Evolutionary conservation across 2,797 vertebrate genomes (phyloP).

Genomic region (Chromobotia macracanthus): DNA sequence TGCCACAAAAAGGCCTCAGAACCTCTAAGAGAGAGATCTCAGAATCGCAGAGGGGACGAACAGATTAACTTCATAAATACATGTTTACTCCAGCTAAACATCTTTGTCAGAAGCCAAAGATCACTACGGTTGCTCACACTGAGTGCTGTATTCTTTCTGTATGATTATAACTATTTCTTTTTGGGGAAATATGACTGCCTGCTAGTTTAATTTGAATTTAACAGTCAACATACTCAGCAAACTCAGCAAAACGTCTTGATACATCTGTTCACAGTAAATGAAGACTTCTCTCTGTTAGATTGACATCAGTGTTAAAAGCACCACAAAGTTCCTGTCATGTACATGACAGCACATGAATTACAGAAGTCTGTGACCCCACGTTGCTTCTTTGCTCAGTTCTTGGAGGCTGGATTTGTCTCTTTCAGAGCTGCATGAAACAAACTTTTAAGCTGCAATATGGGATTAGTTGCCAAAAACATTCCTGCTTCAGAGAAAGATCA

Average conservation of each 20-base stretch:
- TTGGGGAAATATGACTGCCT: too few relatives aligned
- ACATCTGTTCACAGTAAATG: slow-evolving; percentile 62
- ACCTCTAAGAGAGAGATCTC: slow-evolving; percentile 5
- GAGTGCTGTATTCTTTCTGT: not conserved
- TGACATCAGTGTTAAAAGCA: slow-evolving; percentile 51
- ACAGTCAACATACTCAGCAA: slow-evolving; percentile 59
- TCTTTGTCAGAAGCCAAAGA: not conserved
- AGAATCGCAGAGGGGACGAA: too few relatives aligned
- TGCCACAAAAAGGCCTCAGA: slow-evolving; percentile 10
- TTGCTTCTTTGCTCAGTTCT: slow-evolving; percentile 51
- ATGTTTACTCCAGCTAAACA: not conserved
- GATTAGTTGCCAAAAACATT: slow-evolving; percentile 39
- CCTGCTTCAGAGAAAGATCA: slow-evolving; percentile 18
- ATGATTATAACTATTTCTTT: slow-evolving; percentile 5
- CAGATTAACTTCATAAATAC: not conserved
- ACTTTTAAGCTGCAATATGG: slow-evolving; percentile 5
- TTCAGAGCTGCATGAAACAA: slow-evolving; percentile 52
- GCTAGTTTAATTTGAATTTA: slow-evolving; percentile 29
- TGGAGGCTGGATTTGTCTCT: slow-evolving; percentile 53
- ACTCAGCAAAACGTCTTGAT: slow-evolving; percentile 65
- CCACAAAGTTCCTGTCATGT: slow-evolving; percentile 41
- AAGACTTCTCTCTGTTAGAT: slow-evolving; percentile 55
- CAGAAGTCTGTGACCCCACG: slow-evolving; percentile 53
- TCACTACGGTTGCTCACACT: not conserved
- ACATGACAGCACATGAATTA: slow-evolving; percentile 45